Base-by-base conservation (phyloP, 2,888 invertebrate species). In the Pyrocoelia pectoralis region DNA sequence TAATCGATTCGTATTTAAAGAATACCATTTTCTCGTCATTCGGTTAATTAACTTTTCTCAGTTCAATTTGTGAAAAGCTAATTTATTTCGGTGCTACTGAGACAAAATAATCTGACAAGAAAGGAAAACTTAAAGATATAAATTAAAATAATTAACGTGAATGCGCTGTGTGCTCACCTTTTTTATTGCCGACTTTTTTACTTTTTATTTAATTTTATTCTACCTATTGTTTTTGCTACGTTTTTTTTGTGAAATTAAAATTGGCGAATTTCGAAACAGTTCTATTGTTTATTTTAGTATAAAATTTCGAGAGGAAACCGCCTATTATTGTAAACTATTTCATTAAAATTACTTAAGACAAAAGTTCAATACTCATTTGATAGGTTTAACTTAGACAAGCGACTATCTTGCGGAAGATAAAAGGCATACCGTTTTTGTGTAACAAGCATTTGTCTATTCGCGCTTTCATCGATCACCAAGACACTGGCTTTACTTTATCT, bases 401-500 rank as follows among this genome's bases (percentile, higher is more conserved):
- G 72, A 73, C 74, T 74, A 74, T 72, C 75, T 75, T 75, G 73
- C 74, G 73, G 72, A 69, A 77, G 75, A 79, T 79, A 76, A 64
- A 77, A 76, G 76, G 73, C 73, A 73, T 73, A n/a, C 74, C 68
- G 76, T 78, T 78, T 80, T 79, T 78, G 75, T 79, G 76, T 77
- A 73, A 73, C 75, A 74, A 74, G 77, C 77, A 79, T 79, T 76
- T 73, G 78, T 79, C 76, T 74, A 73, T 74, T 74, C 74, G 72
- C 73, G 71, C 75, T 70, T 73, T 72, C 76, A 79, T 80, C 77
- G 72, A 79, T 80, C 78, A 78, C 75, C 69, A 73, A 76, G 79
- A 79, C 79, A 77, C 76, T 77, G 76, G 79, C 78, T 79, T 79
- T 78, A 77, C 77, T 77, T 79, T 79, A 79, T 79, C 78, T 78